phyloP scores from a whole-genome alignment of 2,113 vertebrate species.

The Candoia aspera region DNA sequence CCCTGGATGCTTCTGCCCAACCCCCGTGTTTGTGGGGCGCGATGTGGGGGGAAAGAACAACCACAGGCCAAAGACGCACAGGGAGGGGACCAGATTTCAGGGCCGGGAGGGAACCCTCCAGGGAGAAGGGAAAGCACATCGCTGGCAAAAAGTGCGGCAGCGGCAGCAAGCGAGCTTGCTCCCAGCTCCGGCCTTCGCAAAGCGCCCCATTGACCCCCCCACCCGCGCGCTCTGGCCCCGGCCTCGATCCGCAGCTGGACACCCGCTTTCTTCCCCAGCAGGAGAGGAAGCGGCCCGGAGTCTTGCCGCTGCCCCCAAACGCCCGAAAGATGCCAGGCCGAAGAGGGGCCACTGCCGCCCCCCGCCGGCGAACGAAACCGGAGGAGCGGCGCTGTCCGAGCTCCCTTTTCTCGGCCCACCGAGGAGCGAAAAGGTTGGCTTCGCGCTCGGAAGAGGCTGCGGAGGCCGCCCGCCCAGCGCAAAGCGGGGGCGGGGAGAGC shows the following conservation, averaged over 20 bases:
- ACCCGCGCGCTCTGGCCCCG: neutral
- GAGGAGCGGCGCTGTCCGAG: neutral
- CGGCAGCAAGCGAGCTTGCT: too few relatives aligned
- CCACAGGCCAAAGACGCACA: neutral
- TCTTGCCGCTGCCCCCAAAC: too few relatives aligned
- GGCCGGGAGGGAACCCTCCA: too few relatives aligned
- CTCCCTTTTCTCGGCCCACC: neutral
- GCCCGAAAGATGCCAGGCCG: neutral
- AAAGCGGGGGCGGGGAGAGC: neutral
- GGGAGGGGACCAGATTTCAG: neutral
- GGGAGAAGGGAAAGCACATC: too few relatives aligned
- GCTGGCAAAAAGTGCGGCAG: neutral
- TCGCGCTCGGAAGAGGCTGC: neutral
- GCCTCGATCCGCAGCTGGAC: too few relatives aligned
- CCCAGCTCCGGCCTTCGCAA: neutral
- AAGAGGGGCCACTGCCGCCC: neutral
- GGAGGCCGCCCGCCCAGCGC: neutral
- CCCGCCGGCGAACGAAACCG: neutral
- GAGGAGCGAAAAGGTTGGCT: neutral
- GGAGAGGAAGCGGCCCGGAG: neutral
- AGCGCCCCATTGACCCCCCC: accelerated
- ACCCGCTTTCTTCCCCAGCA: neutral
- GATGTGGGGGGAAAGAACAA: neutral
- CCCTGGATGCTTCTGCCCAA: accelerated
- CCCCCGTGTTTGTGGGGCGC: neutral